These are phyloP conservation scores for Scartelaos histophorus DNA, from an alignment of 2,113 vertebrate genomes.

Conservation along the genomic window DNA sequence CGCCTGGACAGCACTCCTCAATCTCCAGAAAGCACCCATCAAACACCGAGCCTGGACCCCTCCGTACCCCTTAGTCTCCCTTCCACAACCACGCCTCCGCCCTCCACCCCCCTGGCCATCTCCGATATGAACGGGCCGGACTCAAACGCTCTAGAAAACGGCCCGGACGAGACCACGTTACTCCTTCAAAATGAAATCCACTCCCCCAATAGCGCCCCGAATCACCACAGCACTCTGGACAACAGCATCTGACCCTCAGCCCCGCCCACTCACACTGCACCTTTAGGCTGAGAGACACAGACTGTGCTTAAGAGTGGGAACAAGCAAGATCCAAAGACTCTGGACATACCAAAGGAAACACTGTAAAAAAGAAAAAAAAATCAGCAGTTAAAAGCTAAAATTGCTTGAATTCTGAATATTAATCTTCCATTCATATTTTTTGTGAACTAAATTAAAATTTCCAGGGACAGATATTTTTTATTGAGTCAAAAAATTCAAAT, in stretches of 20 bases:
- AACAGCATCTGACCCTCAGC: conserved; percentile 64
- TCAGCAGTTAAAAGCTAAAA: neutral
- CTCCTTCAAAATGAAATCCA: conserved; percentile 91
- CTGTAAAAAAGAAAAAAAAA: neutral
- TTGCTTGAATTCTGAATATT: neutral
- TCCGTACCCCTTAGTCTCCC: conserved; percentile 7
- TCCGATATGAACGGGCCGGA: conserved; percentile 13
- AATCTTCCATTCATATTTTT: neutral
- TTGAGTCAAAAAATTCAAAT: too few species aligned
- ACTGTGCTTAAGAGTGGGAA: conserved; percentile 1
- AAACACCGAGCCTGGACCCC: conserved; percentile 39
- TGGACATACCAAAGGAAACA: conserved; percentile 32
- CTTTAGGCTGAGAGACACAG: conserved; percentile 20
- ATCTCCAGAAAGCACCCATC: conserved; percentile 81
- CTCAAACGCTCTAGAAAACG: conserved; percentile 45
- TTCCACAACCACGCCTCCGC: conserved; percentile 10
- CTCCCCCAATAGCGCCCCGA: conserved; percentile 69
- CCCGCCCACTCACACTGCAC: conserved; percentile 12
- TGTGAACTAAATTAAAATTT: too few species aligned
- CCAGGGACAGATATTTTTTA: too few species aligned
- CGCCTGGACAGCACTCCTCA: conserved; percentile 89
- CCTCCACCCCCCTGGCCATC: conserved; percentile 28
- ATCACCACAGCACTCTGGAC: conserved; percentile 73
- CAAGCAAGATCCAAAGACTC: conserved; percentile 37
- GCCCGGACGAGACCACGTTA: conserved; percentile 85